Base-by-base conservation (phyloP, 2,113 vertebrate genomes). In the Microtus pennsylvanicus region DNA sequence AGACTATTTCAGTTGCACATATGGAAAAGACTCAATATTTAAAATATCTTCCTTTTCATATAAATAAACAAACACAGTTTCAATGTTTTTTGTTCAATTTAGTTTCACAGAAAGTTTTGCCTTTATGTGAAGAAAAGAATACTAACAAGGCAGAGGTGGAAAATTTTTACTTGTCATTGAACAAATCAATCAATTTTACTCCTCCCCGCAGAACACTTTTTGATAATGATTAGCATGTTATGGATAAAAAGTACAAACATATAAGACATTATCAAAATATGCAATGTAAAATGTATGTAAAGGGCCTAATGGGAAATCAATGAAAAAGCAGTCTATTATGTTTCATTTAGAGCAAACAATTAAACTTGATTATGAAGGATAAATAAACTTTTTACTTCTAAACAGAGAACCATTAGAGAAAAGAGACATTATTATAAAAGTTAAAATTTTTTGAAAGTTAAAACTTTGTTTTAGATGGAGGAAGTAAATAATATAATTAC, bases 211-310 rank as follows among this genome's bases (percentile, higher is more conserved):
- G 78, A 93, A 93, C 7, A 89, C 30, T 26, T 93, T 86, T 75
- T 94, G n/a, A 82, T 88, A 95, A 82, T 77, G 52, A 72, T 77
- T 94, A 94, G 35, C 35, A 55, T 80, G 14, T 89, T 75, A 86
- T 87, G 16, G 47, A 67, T n/a, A 87, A 85, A 11, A 72, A 42
- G 42, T 26, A 76, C 21, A 75, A 61, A 86, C 92, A 19, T 21
- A 74, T n/a, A 78, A 93, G 21, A 65, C 35, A 83, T 38, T 91
- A 61, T 72, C 11, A 72, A 87, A 87, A 52, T 91, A 81, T 42
- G 22, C 50, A 77, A 90, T 42, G 87, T 63, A 87, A 97, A 97
- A 65, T 14, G 0, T 58, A 89, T 96, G 19, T 88, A 89, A 17
- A 93, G 26, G 0, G 22, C 0, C 10, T 70, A 67, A 13, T 78